Evolutionary conservation across 2,113 vertebrate species (phyloP).

Genomic region (Seriola quinqueradiata): DNA sequence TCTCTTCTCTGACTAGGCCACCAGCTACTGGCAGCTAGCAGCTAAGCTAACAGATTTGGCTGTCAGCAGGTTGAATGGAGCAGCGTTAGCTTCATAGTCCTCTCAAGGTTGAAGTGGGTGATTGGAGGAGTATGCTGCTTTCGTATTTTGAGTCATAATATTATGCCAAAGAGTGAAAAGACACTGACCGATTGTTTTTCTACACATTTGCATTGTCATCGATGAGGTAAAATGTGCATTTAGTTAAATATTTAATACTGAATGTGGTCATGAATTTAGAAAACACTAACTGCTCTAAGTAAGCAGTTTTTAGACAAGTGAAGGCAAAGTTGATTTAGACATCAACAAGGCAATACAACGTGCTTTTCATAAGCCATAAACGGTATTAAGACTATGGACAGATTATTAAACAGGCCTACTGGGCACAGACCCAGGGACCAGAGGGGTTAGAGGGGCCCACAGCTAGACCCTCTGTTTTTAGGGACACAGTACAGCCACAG

Average conservation of each 20-base stretch:
- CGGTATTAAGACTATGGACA: not conserved
- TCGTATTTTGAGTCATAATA: not conserved
- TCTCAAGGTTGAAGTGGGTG: conserved; percentile 59
- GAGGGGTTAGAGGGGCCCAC: not conserved
- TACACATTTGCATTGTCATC: conserved; percentile 45
- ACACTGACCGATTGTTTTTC: not conserved
- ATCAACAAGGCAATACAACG: not conserved
- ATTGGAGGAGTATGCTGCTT: not conserved
- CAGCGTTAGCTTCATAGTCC: conserved; percentile 32
- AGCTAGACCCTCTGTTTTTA: not conserved
- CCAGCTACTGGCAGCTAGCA: conserved; percentile 33
- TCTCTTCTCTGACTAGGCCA: conserved; percentile 31
- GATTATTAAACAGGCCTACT: not conserved
- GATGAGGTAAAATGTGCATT: conserved; percentile 49
- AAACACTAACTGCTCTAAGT: not conserved
- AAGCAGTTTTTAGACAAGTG: not conserved
- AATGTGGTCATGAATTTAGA: not conserved
- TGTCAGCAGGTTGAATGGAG: conserved; percentile 41
- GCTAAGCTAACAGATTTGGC: conserved; percentile 69
- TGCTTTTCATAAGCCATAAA: not conserved
- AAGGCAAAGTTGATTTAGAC: not conserved
- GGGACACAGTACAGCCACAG: not conserved
- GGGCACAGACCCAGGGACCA: not conserved
- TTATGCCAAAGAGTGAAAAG: not conserved
- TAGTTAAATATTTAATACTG: not conserved